Conservation (phyloP, 2,113 vertebrate species). For the Xenus cinereus region DNA sequence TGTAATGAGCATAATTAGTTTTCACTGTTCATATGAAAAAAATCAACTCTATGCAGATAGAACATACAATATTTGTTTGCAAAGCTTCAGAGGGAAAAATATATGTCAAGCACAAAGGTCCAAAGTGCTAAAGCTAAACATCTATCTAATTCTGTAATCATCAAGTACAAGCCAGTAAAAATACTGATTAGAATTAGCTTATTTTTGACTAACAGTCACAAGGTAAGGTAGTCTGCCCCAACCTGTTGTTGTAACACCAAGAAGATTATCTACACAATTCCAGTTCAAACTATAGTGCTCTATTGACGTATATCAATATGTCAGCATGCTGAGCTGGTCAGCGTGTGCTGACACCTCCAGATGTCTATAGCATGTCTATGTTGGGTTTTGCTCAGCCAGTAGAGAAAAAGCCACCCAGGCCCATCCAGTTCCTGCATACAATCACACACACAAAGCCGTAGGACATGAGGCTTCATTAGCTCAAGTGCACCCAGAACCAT, state of each 20-base stretch:
- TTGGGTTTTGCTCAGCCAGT: fast-evolving
- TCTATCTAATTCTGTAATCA: neutral
- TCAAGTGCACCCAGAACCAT: neutral
- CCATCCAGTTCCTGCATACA: fast-evolving
- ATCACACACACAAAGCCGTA: neutral
- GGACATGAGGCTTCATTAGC: fast-evolving
- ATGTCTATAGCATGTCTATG: fast-evolving
- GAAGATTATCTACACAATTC: neutral
- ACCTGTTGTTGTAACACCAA: neutral
- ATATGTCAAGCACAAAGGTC: neutral
- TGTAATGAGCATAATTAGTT: neutral
- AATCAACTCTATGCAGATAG: neutral
- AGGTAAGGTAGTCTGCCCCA: neutral
- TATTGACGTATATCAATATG: neutral
- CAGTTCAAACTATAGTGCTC: neutral
- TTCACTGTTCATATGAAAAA: neutral
- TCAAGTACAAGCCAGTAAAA: neutral
- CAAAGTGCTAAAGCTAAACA: neutral
- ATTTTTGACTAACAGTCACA: neutral
- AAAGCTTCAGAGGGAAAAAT: neutral
- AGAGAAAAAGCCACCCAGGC: neutral
- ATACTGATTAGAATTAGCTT: neutral
- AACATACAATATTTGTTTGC: neutral
- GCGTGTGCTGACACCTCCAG: fast-evolving
- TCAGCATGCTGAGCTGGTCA: too few relatives aligned